Conservation (phyloP, 2,888 invertebrate genomes). For the Holacanthella duospinosa region DNA sequence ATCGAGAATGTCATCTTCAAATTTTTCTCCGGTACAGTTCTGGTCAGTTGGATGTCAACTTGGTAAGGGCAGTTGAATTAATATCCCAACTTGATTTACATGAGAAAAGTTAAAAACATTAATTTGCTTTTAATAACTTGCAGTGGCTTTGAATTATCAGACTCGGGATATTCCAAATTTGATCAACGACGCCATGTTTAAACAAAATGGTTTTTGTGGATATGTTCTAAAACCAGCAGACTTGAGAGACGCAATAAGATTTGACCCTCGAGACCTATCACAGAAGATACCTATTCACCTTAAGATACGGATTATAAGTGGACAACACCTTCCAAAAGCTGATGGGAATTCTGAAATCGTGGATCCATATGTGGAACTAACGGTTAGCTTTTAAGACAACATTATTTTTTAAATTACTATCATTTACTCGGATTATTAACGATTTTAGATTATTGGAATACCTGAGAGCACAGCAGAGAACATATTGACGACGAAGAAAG, state of each 20-base stretch:
- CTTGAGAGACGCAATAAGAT: too few relatives aligned
- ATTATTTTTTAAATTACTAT: not conserved
- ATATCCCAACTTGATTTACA: too few relatives aligned
- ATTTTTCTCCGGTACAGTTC: conserved; percentile 48
- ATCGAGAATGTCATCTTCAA: conserved; percentile 49
- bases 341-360: conserved; percentile 44
- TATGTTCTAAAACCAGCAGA: conserved; percentile 51
- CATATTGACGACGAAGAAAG: conserved; percentile 43
- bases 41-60: conserved; percentile 52
- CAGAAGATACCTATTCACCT: conserved; percentile 29
- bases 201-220: conserved; percentile 50
- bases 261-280: too few relatives aligned
- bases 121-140: conserved; percentile 15
- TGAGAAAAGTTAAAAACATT: too few relatives aligned
- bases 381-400: conserved; percentile 42
- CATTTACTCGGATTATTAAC: too few relatives aligned
- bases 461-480: too few relatives aligned
- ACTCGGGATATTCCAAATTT: conserved; percentile 47
- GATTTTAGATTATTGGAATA: conserved; percentile 28
- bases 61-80: too few relatives aligned
- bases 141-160: conserved; percentile 53
- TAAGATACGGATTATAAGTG: conserved; percentile 46
- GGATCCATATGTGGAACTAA: conserved; percentile 49
- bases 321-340: conserved; percentile 49
- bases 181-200: conserved; percentile 47